Evolutionary conservation across 2,888 invertebrate species (phyloP).

Genomic region (Polyommatus icarus): DNA sequence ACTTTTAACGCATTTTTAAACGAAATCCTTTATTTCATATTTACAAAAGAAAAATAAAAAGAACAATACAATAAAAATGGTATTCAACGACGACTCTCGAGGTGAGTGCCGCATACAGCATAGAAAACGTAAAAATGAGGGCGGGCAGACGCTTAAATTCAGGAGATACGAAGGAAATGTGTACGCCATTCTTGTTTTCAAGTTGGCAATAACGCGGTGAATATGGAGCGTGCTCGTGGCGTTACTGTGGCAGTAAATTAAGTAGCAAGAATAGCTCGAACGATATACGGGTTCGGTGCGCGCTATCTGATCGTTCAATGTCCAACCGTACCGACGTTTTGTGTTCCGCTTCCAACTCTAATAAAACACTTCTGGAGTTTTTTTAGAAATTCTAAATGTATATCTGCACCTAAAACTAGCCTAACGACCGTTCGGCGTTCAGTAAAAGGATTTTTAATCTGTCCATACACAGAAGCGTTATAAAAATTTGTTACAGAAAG

Average conservation of each 20-base stretch:
- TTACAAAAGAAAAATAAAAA: conserved; percentile 36
- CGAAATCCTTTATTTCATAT: conserved; percentile 18
- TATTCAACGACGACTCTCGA: conserved; percentile 46
- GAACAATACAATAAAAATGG: conserved; percentile 32
- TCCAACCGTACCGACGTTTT: conserved; percentile 43
- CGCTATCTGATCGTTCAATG: conserved; percentile 62
- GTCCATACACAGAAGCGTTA: not conserved
- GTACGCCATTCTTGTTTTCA: conserved; percentile 75
- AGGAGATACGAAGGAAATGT: conserved; percentile 73
- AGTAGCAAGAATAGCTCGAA: conserved; percentile 57
- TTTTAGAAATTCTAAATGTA: conserved; percentile 16
- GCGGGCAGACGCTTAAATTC: conserved; percentile 67
- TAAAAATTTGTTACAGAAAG: not conserved
- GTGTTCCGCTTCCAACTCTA: conserved; percentile 38
- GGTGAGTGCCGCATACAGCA: conserved; percentile 44
- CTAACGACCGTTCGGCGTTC: not conserved
- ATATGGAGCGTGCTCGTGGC: conserved; percentile 77
- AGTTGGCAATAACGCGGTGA: conserved; percentile 77
- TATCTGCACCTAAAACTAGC: not conserved
- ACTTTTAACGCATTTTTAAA: conserved; percentile 15
- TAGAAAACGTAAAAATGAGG: conserved; percentile 60
- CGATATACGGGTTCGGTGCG: conserved; percentile 57
- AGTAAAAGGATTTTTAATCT: not conserved
- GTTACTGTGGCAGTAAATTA: conserved; percentile 74
- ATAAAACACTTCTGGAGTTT: conserved; percentile 22